phyloP scores from a whole-genome alignment of 2,888 invertebrate species.

The Heteromurus nitidus region DNA sequence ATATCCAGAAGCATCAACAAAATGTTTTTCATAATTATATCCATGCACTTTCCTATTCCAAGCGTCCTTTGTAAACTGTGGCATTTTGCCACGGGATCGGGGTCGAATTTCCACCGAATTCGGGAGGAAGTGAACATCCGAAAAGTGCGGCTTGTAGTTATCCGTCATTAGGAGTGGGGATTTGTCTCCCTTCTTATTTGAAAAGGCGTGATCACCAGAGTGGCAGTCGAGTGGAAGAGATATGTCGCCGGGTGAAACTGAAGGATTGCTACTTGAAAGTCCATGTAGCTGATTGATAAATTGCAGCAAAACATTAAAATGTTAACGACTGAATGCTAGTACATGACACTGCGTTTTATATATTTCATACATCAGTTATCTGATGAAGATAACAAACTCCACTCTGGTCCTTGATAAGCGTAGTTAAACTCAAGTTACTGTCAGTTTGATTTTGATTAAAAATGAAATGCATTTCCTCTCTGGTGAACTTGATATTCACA shows the following conservation, averaged over 20 bases:
- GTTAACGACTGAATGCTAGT: too few species aligned
- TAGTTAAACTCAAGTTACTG: background rate
- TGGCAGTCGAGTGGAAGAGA: too few species aligned
- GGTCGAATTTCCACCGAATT: background rate
- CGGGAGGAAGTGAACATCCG: background rate
- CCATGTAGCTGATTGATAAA: too few species aligned
- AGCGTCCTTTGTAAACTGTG: background rate
- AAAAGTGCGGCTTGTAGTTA: background rate
- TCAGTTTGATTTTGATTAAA: background rate
- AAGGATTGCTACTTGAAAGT: too few species aligned
- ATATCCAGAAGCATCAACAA: background rate
- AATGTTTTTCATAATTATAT: background rate
- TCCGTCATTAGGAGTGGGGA: background rate
- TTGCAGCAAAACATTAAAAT: too few species aligned
- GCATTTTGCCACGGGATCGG: background rate
- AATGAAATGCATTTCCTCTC: constrained; percentile 15
- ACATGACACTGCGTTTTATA: too few species aligned
- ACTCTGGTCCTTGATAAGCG: background rate
- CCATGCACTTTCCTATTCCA: background rate
- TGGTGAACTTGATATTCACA: constrained; percentile 24
- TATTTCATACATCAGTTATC: background rate
- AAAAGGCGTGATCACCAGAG: background rate
- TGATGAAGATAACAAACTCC: background rate
- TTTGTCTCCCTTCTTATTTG: background rate
- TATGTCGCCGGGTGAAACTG: too few species aligned